Base-by-base conservation (phyloP, 2,113 vertebrate species). In the Rattus rattus region DNA sequence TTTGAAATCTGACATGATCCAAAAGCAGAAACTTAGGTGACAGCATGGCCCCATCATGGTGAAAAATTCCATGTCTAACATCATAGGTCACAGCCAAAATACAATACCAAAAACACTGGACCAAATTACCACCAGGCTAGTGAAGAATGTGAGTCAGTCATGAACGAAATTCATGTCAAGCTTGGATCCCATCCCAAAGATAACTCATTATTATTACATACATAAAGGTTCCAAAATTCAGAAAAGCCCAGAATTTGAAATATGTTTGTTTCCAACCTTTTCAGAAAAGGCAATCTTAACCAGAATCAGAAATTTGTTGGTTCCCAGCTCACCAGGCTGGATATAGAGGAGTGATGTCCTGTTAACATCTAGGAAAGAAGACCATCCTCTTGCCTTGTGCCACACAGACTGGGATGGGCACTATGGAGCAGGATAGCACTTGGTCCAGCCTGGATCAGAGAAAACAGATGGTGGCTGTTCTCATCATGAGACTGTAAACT, bases 381-480 rank as follows among this genome's bases (percentile, higher is more conserved):
- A n/a, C 1, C 22, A 52, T 2, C 0, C 61, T 33, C 8, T 2
- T 1, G 26, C 30, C 5, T 39, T 4, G 4, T 24, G 8, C 16
- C 47, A 43, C 36, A 20, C 6, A 63, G 54, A 19, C n/a, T 49
- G 24, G 12, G 28, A 22, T n/a, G 56, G 30, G 5, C 17, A 79
- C 3, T 49, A 0, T 1, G 0, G 1, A 17, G 24, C n/a, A 36
- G 28, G 13, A 43, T 7, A 12, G 30, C 12, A 52, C 26, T 24
- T 56, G 43, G 3, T 43, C 73, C 19, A 2, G 54, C 43, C 65
- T 8, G 56, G 54, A 47, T 5, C 43, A n/a, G 7, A 79, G 11
- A n/a, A 8, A n/a, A 24, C 5, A 28, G 39, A 30, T 1, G 30
- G 33, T 52, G 6, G 0, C 39, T 77, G 49, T 26, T 61, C 47